Conservation (phyloP, 2,113 vertebrate species). For the Oreotrochilus melanogaster region DNA sequence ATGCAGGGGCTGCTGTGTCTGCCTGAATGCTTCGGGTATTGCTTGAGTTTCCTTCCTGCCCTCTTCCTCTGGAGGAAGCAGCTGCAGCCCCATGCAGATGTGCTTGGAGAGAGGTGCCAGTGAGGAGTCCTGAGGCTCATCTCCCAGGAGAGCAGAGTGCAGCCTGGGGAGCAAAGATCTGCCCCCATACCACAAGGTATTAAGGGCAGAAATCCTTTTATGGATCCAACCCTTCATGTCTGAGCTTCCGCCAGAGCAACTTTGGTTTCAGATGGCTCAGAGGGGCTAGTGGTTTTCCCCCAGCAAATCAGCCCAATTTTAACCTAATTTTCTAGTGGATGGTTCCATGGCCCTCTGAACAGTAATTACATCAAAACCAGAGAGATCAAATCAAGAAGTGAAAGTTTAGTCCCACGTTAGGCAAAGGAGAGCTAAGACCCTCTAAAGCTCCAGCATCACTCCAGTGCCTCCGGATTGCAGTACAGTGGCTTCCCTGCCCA, state of each 20-base stretch:
- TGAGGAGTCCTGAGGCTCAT: not conserved
- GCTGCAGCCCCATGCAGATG: not conserved
- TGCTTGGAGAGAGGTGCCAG: not conserved
- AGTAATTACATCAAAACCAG: not conserved
- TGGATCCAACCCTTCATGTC: not conserved
- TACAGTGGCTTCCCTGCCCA: not conserved
- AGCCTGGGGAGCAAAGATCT: not conserved
- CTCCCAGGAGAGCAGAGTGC: not conserved
- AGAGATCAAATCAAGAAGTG: not conserved
- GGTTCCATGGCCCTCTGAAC: not conserved
- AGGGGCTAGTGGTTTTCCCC: not conserved
- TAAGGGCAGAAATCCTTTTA: not conserved
- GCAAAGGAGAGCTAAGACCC: not conserved
- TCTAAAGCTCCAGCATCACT: not conserved
- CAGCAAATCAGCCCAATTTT: not conserved
- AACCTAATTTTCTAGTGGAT: not conserved
- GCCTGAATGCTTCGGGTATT: not conserved
- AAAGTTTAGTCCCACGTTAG: not conserved
- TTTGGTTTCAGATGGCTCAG: not conserved
- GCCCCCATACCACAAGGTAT: not conserved
- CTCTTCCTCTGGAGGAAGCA: not conserved
- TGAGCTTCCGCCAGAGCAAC: not conserved
- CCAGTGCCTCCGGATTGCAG: not conserved
- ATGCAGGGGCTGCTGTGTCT: accelerated
- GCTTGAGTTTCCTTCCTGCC: not conserved